Percentiles rank a stretch among this genome's conserved stretches.
Evolutionary conservation across 2,888 invertebrate genomes (phyloP).

Genomic region (Nineta flava): DNA sequence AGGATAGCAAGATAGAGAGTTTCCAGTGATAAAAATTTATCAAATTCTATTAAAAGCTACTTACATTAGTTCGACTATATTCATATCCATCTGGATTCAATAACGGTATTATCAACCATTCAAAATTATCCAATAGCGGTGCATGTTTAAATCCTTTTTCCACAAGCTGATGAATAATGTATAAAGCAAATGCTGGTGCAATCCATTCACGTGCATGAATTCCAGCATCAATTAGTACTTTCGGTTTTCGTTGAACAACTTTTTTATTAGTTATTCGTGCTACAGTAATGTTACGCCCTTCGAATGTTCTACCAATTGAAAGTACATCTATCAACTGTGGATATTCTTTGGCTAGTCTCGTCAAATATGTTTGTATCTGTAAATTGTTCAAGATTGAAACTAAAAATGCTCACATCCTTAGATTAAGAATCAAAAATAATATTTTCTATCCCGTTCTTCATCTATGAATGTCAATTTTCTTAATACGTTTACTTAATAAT

Average conservation of each 20-base stretch:
- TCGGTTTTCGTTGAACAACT: not conserved
- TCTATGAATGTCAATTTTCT: too few species aligned
- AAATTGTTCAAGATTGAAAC: too few species aligned
- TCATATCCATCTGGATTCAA: not conserved
- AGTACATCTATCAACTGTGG: not conserved
- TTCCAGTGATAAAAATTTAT: too few species aligned
- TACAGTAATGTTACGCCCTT: not conserved
- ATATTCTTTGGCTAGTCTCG: too few species aligned
- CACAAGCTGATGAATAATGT: not conserved
- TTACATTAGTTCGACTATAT: not conserved
- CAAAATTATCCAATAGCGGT: not conserved
- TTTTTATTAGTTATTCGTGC: not conserved
- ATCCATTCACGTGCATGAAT: constrained; percentile 1
- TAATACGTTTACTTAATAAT: too few species aligned
- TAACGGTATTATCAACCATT: not conserved
- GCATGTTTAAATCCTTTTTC: too few species aligned
- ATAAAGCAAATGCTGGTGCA: not conserved
- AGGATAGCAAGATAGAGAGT: too few species aligned
- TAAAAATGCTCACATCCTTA: too few species aligned
- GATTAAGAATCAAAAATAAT: too few species aligned
- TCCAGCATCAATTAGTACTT: not conserved
- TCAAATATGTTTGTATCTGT: too few species aligned
- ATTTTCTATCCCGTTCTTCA: too few species aligned
- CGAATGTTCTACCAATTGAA: not conserved
- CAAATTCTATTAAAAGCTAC: too few species aligned